Evolutionary conservation across 2,113 vertebrate genomes (phyloP).

Genomic region (Vidua macroura): DNA sequence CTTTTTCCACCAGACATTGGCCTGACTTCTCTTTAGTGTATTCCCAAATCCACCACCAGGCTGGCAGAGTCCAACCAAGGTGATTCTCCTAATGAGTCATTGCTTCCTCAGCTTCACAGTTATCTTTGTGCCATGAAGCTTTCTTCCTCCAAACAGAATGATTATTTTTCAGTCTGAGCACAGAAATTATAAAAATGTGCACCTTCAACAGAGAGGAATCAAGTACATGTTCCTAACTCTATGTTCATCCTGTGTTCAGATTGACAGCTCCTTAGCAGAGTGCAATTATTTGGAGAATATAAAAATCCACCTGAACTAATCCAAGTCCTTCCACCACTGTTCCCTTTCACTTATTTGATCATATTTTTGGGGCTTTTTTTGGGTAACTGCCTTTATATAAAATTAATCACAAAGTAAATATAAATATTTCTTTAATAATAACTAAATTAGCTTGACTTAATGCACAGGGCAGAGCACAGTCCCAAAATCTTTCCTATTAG

Average conservation of each 20-base stretch:
- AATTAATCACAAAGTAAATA: background rate
- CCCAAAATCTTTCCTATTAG: background rate
- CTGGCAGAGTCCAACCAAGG: background rate
- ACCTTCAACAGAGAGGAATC: background rate
- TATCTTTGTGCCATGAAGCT: background rate
- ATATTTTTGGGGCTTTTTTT: background rate
- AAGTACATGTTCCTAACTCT: background rate
- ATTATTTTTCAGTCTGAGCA: background rate
- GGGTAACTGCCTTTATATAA: background rate
- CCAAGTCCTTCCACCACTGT: background rate
- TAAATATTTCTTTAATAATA: background rate
- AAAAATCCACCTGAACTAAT: background rate
- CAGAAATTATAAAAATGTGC: background rate
- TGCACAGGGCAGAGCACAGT: background rate
- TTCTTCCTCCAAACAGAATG: background rate
- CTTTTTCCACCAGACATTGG: background rate
- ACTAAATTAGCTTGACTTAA: background rate
- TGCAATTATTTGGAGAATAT: background rate
- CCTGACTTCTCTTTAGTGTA: background rate
- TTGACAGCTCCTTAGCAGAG: background rate
- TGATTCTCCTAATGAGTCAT: background rate
- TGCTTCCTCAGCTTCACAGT: background rate
- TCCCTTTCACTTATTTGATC: background rate
- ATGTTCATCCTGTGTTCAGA: fast-evolving
- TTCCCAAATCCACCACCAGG: background rate